Conservation (phyloP, 2,888 invertebrate genomes). For the Heliconius ethilla region DNA sequence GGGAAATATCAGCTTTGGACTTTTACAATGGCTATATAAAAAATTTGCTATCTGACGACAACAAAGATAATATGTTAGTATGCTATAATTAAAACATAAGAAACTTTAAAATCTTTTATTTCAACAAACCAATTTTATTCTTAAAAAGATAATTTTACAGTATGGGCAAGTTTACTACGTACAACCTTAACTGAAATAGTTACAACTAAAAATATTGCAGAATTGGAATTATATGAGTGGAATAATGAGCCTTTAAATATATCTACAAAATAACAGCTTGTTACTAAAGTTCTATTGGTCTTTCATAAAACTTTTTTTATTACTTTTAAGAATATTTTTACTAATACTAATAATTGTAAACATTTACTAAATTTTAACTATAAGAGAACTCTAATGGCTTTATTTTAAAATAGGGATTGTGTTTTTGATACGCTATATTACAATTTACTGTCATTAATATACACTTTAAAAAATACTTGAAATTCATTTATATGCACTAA, state of each 20-base stretch:
- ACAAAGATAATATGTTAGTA: conserved; percentile 59
- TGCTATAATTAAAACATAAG: conserved; percentile 53
- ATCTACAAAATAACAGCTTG: not conserved
- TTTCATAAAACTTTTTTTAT: not conserved
- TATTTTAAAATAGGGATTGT: not conserved
- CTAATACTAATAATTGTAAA: not conserved
- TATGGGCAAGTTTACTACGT: not conserved
- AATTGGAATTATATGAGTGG: conserved; percentile 16
- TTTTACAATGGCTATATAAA: conserved; percentile 94
- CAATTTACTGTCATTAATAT: not conserved
- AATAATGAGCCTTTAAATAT: not conserved
- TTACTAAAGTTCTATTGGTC: conserved; percentile 5
- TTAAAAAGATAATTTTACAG: conserved; percentile 11
- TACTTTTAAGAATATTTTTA: not conserved
- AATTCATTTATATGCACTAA: not conserved
- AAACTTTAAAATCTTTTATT: conserved; percentile 34
- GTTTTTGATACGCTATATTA: not conserved
- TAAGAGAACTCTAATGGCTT: not conserved
- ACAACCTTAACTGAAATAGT: not conserved
- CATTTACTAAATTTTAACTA: not conserved
- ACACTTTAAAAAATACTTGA: not conserved
- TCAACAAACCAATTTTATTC: conserved; percentile 16
- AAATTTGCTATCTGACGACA: conserved; percentile 68
- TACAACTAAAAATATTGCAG: not conserved
- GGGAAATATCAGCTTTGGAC: conserved; percentile 88